Evolutionary conservation across 2,113 vertebrate genomes (phyloP).

Genomic region (Scytalopus superciliaris): DNA sequence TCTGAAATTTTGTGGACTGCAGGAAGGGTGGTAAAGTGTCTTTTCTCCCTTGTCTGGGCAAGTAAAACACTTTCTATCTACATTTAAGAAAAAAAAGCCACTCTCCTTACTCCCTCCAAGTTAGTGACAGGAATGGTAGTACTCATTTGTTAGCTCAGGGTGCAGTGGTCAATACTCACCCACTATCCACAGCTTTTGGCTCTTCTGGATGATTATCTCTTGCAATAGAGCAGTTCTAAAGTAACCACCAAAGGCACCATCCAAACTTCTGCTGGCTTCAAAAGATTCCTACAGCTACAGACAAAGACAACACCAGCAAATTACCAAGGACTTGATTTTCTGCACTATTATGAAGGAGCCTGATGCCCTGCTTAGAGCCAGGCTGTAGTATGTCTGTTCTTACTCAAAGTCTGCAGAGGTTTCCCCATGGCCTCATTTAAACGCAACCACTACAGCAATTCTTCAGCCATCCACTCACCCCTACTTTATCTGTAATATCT

Average conservation of each 20-base stretch:
- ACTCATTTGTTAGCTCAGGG: not conserved
- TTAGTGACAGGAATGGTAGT: not conserved
- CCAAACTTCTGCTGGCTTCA: not conserved
- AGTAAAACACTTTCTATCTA: not conserved
- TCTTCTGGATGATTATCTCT: not conserved
- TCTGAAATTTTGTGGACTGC: not conserved
- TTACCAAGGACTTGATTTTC: not conserved
- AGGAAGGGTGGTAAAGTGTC: not conserved
- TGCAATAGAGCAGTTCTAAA: not conserved
- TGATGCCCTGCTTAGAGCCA: not conserved
- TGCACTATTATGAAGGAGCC: not conserved
- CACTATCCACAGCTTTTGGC: not conserved
- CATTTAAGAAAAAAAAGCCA: not conserved
- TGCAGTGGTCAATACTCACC: not conserved
- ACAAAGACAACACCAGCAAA: not conserved
- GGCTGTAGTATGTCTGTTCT: not conserved
- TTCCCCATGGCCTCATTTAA: not conserved
- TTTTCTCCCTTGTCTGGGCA: not conserved
- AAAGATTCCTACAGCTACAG: not conserved
- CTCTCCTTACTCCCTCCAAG: not conserved
- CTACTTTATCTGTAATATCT: not conserved
- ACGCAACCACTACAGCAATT: not conserved
- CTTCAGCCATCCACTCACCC: not conserved
- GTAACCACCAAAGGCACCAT: fast-evolving
- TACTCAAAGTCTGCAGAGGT: not conserved